These are phyloP conservation scores for Clivina fossor DNA, from an alignment of 2,888 invertebrate genomes.

Conservation along the genomic window DNA sequence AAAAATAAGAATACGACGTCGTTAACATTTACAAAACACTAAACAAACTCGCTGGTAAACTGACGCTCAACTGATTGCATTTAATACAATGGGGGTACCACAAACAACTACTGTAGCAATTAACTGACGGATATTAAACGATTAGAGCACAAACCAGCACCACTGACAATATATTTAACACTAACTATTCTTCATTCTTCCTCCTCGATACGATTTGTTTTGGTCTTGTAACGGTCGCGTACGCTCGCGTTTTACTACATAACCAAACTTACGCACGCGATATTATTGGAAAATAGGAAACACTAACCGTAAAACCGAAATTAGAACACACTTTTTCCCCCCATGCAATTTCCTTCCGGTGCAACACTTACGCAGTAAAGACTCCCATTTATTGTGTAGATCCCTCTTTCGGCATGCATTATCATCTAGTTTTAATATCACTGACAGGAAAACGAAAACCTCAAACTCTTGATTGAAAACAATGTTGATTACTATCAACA, in stretches of 20 bases:
- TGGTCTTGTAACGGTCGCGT: too few species aligned
- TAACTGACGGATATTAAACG: conserved; percentile 20
- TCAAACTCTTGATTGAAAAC: too few species aligned
- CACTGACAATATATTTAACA: conserved; percentile 18
- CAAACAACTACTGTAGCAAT: conserved; percentile 14
- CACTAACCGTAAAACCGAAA: too few species aligned
- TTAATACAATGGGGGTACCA: conserved; percentile 19
- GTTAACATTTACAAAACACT: not conserved
- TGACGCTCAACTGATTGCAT: not conserved
- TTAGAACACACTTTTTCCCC: too few species aligned
- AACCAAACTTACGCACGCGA: too few species aligned
- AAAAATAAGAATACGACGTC: conserved; percentile 19
- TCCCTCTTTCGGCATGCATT: conserved; percentile 29
- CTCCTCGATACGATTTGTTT: too few species aligned
- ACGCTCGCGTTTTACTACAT: too few species aligned
- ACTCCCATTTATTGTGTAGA: conserved; percentile 26
- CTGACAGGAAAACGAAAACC: too few species aligned
- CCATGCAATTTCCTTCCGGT: conserved; percentile 7
- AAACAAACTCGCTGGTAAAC: conserved; percentile 1
- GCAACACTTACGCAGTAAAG: conserved; percentile 4
- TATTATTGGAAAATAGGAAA: too few species aligned
- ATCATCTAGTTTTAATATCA: not conserved
- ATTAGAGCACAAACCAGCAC: conserved; percentile 9
- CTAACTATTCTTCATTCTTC: too few species aligned
- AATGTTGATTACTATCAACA: too few species aligned